Conservation (phyloP, 1,140 invertebrate genomes). For the Steinernema feltiae region DNA sequence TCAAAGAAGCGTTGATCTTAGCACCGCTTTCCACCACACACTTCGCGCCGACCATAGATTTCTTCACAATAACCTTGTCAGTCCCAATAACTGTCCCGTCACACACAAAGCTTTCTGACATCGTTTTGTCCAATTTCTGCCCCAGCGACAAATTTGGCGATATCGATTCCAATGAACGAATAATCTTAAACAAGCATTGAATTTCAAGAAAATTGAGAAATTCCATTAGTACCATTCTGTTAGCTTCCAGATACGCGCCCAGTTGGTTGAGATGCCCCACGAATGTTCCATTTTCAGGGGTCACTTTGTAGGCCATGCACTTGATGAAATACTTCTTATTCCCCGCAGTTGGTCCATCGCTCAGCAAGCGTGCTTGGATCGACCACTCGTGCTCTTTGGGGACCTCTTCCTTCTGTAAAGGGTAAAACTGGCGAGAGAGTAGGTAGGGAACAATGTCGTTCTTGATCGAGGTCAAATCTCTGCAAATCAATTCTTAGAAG, state of each 20-base stretch:
- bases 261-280: conserved; percentile 1
- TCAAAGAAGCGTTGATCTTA: not conserved
- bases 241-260: conserved; percentile 20
- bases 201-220: not conserved
- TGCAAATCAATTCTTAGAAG: not conserved
- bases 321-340: conserved; percentile 12
- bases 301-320: conserved; percentile 17
- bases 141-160: not conserved
- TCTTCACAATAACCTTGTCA: not conserved
- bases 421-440: not conserved
- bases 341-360: not conserved
- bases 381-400: conserved; percentile 2
- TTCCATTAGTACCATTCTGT: conserved; percentile 23
- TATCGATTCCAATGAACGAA: not conserved
- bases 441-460: conserved; percentile 4
- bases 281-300: not conserved
- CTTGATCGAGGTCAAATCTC: conserved; percentile 10
- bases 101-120: not conserved
- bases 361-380: not conserved
- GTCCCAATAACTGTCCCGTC: not conserved
- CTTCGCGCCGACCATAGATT: not conserved
- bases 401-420: not conserved
- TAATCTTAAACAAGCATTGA: conserved; percentile 9
- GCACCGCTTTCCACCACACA: not conserved
- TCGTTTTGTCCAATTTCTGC: not conserved